phyloP scores from a whole-genome alignment of 2,888 invertebrate species.

The Drosophila pseudotalamancana region DNA sequence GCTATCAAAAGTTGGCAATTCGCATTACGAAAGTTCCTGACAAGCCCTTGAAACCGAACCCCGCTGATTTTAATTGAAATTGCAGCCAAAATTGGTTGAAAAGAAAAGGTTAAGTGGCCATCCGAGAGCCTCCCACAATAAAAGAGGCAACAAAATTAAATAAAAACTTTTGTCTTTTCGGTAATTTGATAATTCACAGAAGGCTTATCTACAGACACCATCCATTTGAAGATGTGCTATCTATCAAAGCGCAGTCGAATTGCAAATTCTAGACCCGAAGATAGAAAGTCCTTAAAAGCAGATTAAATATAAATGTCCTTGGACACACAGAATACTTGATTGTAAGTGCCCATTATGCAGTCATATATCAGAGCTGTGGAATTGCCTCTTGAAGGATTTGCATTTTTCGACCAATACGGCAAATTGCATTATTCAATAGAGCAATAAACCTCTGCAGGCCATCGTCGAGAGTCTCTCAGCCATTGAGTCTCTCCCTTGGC shows the following conservation, averaged over 20 bases:
- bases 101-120: slow-evolving; percentile 32
- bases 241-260: no score
- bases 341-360: not conserved
- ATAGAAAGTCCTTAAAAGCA: not conserved
- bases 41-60: slow-evolving; percentile 10
- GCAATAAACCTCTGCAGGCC: slow-evolving; percentile 19
- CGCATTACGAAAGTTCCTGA: slow-evolving; percentile 50
- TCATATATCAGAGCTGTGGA: not conserved
- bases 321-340: not conserved
- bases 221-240: not conserved
- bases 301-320: not conserved
- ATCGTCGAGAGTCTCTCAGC: slow-evolving; percentile 22
- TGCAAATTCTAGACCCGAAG: not conserved
- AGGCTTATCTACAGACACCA: not conserved
- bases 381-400: not conserved
- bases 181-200: slow-evolving; percentile 21
- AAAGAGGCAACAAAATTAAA: slow-evolving; percentile 26
- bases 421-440: slow-evolving; percentile 40
- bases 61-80: slow-evolving; percentile 66
- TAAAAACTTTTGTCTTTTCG: slow-evolving; percentile 20
- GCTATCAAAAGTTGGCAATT: slow-evolving; percentile 42
- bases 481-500: slow-evolving; percentile 1
- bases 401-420: not conserved
- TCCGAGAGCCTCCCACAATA: not conserved
- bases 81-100: slow-evolving; percentile 29